Evolutionary conservation across 2,888 invertebrate species (phyloP).

Genomic region (Invenusta paracnida): DNA sequence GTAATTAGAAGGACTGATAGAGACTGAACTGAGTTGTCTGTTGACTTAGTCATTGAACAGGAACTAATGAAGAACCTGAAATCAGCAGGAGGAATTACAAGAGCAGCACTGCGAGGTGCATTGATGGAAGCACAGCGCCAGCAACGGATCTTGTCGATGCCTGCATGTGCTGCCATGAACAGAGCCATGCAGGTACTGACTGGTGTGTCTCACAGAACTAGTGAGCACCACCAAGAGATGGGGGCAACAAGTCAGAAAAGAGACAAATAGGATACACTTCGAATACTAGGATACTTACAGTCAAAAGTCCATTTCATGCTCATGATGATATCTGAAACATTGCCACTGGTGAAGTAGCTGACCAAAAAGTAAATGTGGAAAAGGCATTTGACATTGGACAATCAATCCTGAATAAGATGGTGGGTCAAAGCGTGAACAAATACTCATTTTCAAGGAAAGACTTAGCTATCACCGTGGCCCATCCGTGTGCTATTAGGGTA

Average conservation of each 20-base stretch:
- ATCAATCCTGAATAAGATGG: constrained; percentile 12
- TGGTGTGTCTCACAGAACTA: constrained; percentile 4
- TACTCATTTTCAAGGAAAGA: constrained; percentile 18
- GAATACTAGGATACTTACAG: constrained; percentile 6
- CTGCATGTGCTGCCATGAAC: constrained; percentile 18
- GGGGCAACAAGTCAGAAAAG: neutral
- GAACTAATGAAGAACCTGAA: constrained; percentile 14
- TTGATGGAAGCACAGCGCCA: constrained; percentile 1
- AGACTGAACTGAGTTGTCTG: constrained; percentile 12
- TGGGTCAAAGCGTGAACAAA: neutral
- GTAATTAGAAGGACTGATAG: constrained; percentile 9
- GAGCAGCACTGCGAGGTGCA: constrained; percentile 9
- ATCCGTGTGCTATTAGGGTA: neutral
- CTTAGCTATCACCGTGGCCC: neutral
- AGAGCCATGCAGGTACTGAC: neutral
- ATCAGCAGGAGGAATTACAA: constrained; percentile 11
- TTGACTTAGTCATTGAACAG: constrained; percentile 18
- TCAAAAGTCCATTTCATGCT: neutral
- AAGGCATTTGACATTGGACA: constrained; percentile 34
- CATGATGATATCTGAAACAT: constrained; percentile 12
- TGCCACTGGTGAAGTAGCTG: constrained; percentile 19
- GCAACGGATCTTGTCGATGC: neutral
- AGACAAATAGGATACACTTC: constrained; percentile 14
- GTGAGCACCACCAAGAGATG: constrained; percentile 15
- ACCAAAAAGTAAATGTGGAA: constrained; percentile 30